phyloP scores from a whole-genome alignment of 2,113 vertebrate species.

The Heloderma charlesbogerti region DNA sequence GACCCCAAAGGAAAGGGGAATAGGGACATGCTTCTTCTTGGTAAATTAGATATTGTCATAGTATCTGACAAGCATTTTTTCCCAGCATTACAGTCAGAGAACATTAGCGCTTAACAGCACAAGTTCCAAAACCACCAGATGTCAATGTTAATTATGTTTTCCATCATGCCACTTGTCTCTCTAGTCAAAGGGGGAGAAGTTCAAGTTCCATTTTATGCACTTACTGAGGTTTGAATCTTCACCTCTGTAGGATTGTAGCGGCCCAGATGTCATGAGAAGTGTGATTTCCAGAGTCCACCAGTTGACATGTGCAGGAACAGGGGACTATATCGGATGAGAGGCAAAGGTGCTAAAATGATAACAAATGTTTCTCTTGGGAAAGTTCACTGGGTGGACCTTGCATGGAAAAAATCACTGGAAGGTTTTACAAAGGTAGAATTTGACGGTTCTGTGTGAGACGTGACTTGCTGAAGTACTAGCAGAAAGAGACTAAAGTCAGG shows the following conservation, averaged over 20 bases:
- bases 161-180: conserved; percentile 8
- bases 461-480: background rate
- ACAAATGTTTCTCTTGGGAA: background rate
- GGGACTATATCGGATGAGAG: background rate
- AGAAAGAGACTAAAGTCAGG: background rate
- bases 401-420: background rate
- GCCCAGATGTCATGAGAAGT: background rate
- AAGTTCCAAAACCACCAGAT: conserved; percentile 26
- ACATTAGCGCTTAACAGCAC: conserved; percentile 9
- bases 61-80: background rate
- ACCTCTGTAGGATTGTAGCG: background rate
- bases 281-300: background rate
- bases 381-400: background rate
- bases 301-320: background rate
- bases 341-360: conserved; percentile 11
- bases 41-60: background rate
- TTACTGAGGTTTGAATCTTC: background rate
- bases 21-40: background rate
- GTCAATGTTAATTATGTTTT: conserved; percentile 21
- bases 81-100: background rate
- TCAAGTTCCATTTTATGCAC: background rate
- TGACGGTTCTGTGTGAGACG: background rate
- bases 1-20: background rate
- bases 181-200: background rate
- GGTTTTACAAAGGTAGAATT: background rate